Base-by-base conservation (phyloP, 2,797 vertebrate species). In the Spinus pinus region DNA sequence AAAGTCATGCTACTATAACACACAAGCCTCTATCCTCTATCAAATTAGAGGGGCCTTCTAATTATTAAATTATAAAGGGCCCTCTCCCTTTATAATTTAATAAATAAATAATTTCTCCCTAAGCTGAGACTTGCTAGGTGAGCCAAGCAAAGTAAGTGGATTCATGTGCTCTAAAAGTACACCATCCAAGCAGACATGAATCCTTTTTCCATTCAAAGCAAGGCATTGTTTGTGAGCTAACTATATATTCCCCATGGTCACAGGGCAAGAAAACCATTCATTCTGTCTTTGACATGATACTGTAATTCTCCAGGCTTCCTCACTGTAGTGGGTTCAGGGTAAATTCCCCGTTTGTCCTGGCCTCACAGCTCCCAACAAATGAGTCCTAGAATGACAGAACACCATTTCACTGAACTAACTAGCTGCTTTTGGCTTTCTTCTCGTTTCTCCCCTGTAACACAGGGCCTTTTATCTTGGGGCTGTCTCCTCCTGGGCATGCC, bases 381-480 rank as follows among this genome's bases (percentile, higher is more conserved):
- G 62, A 94, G 66, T 78, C 75, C 81, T 62, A 31, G 66, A 90
- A 81, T 89, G 84, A 93, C 91, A 94, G 87, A 91, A 88, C 69
- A 86, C 47, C 75, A 94, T 93, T 96, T 96, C 60, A 91, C 54
- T 86, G 80, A 88, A 57, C 80, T 77, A 86, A 72, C 82, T 90
- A 67, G 83, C 81, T 91, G 93, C 66, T 93, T 93, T 94, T 88
- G 66, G 87, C 85, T 96, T 93, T 91, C 65, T 92, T 93, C 70
- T 94, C 49, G 27, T 79, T 93, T 88, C 51, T 81, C 3, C 72
- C 54, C 47, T 81, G 12, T 37, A 93, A 96, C 85, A 96, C 80
- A 90, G 80, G 46, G 80, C 62, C 87, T 95, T 96, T 96, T 94
- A 96, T 97, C 93, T 90, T 66, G 41, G 51, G 70, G 60, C 91